Evolutionary conservation across 1,140 invertebrate genomes (phyloP), one percentile per base, ranked within the genome.

Genomic region (Drosophila elegans): DNA sequence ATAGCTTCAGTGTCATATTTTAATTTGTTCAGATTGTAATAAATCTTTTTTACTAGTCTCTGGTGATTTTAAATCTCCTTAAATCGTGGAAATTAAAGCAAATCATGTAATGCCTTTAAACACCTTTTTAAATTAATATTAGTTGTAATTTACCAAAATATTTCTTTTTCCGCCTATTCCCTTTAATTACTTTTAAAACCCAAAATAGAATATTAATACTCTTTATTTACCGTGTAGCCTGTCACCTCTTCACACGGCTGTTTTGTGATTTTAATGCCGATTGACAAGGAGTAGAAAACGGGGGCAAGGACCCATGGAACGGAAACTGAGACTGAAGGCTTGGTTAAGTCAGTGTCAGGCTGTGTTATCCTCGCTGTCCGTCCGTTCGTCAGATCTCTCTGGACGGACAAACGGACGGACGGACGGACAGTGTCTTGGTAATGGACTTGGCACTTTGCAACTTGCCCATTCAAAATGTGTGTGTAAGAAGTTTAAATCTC

Each of bases 221-320:
- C 16, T 51, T 63, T 66, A 29, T 49, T 66, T 45, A 4, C n/a
- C 7, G 46, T 68, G 64, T 52, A 66, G 66, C 25, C 60, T 41
- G 39, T 68, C 61, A 52, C 60, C 45, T 36, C 44, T 52, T 39
- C 61, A 39, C 56, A 68, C 63, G 66, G 72, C 60, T 88, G 84
- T 88, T 89, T 88, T 88, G 82, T 88, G 83, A 88, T 88, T 89
- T 88, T 88, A 88, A 88, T 88, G 84, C 84, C 83, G 76, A 88
- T 88, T 88, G 84, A 78, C 83, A 88, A 71, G 74, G 66, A 64
- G 61, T 36, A 10, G 61, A 39, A 55, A 32, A 9, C 13, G 25
- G 32, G 21, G 21, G 25, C 7, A 21, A 9, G 34, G 48, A 27
- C 36, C 36, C 36, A 13, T 16, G 45, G 57, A 21, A 42, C 27